A percentile compares a stretch with the other conserved stretches of the same genome.
Conservation (phyloP, 1,140 invertebrate genomes). For the Galleria mellonella region DNA sequence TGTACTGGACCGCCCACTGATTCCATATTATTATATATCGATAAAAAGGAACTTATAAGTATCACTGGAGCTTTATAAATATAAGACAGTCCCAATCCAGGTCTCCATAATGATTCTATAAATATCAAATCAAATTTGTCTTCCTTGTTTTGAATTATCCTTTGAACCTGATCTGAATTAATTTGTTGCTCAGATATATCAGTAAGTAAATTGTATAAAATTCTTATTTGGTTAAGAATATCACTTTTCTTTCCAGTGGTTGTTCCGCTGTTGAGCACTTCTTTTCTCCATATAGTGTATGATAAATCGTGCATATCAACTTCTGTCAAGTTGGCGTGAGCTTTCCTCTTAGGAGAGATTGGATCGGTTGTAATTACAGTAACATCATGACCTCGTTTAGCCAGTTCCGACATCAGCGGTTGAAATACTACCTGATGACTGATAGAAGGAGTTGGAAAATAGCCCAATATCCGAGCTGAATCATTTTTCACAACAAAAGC, state of each 20-base stretch:
- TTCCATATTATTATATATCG: slow-evolving; percentile 2
- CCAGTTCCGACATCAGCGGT: slow-evolving; percentile 49
- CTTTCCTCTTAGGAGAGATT: slow-evolving; percentile 16
- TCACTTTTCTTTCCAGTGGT: slow-evolving; percentile 4
- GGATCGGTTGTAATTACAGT: slow-evolving; percentile 43
- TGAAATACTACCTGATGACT: too few species aligned
- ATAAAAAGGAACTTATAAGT: slow-evolving; percentile 31
- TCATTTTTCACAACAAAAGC: not conserved
- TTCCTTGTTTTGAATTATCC: slow-evolving; percentile 16
- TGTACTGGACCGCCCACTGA: slow-evolving; percentile 20
- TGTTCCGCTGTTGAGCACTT: too few species aligned
- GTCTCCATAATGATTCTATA: slow-evolving; percentile 16
- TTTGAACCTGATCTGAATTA: slow-evolving; percentile 18
- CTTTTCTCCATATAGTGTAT: slow-evolving; percentile 15
- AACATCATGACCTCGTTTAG: too few species aligned
- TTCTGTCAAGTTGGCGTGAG: slow-evolving; percentile 25
- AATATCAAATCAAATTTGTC: slow-evolving; percentile 33
- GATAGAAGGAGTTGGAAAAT: slow-evolving; percentile 62
- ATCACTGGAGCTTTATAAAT: slow-evolving; percentile 33
- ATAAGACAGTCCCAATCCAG: slow-evolving; percentile 18
- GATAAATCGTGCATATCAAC: slow-evolving; percentile 23
- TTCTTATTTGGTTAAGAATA: not conserved
- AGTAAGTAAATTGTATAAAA: not conserved
- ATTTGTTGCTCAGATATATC: slow-evolving; percentile 17
- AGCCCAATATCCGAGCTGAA: slow-evolving; percentile 62